These are phyloP conservation scores for Hylia prasina DNA, from an alignment of 2,113 vertebrate species.

Conservation along the genomic window DNA sequence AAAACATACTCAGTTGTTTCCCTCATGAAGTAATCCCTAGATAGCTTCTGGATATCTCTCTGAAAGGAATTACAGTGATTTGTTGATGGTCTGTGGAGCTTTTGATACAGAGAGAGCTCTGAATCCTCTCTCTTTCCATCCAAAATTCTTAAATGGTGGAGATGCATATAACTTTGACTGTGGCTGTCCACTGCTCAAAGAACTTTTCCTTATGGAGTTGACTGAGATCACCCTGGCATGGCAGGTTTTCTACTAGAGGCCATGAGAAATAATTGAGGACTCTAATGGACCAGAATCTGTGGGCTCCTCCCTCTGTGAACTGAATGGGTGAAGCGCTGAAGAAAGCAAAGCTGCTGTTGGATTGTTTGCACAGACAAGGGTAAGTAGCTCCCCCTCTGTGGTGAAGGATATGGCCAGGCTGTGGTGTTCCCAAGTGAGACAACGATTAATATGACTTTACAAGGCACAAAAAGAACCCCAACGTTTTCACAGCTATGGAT, in stretches of 20 bases:
- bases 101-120: neutral
- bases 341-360: neutral
- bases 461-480: neutral
- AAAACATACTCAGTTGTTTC: neutral
- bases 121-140: neutral
- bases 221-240: neutral
- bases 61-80: neutral
- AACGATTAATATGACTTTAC: neutral
- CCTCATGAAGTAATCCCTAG: neutral
- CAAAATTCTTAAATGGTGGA: neutral
- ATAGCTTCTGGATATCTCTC: neutral
- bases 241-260: neutral
- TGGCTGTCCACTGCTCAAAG: neutral
- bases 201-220: neutral
- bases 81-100: neutral
- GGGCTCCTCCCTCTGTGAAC: neutral
- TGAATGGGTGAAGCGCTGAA: neutral
- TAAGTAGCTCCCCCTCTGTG: neutral
- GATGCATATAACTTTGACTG: neutral
- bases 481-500: neutral
- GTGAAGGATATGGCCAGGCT: neutral
- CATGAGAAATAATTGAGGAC: neutral
- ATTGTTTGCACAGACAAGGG: neutral
- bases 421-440: neutral
- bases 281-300: neutral